These are phyloP conservation scores for Asarcornis scutulata DNA, from an alignment of 2,113 vertebrate species.

Conservation along the genomic window DNA sequence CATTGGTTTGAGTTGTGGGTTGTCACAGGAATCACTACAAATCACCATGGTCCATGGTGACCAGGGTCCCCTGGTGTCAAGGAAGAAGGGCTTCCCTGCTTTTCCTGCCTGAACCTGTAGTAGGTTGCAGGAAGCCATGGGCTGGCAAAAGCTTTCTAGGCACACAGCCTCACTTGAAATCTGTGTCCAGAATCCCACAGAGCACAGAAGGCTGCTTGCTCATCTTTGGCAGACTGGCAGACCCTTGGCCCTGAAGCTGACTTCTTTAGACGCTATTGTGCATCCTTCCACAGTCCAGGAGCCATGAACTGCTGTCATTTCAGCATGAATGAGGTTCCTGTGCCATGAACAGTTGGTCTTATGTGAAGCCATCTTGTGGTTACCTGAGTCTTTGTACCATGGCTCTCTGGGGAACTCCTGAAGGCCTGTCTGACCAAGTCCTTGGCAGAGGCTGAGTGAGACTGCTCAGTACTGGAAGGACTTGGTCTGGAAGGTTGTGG, in stretches of 20 bases:
- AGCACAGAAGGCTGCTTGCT: background rate
- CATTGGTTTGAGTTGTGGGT: background rate
- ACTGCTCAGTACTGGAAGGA: background rate
- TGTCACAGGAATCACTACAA: background rate
- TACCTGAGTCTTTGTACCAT: background rate
- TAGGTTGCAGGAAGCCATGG: background rate
- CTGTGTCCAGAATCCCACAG: background rate
- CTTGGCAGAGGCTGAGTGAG: background rate
- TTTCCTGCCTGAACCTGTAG: background rate
- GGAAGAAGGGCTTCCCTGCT: background rate
- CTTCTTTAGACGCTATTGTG: background rate
- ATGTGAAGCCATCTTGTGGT: background rate
- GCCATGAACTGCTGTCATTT: background rate
- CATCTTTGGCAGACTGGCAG: background rate
- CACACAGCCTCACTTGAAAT: fast-evolving
- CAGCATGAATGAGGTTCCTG: background rate
- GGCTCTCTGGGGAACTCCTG: background rate
- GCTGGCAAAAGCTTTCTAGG: background rate
- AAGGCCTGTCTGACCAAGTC: background rate
- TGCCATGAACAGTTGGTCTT: background rate
- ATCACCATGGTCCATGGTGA: too few relatives aligned
- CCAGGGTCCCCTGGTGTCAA: background rate
- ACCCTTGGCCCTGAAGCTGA: background rate
- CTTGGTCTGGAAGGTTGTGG: background rate
- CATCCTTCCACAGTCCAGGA: background rate